Evolutionary conservation across 1,140 invertebrate genomes (phyloP).

Genomic region (Caenorhabditis elegans): WBcel235 BX284606.5:16629501-16630000

Average conservation of each 20-base stretch:
- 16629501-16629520: too few relatives aligned
- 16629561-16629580: too few relatives aligned
- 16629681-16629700: neutral
- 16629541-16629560: too few relatives aligned
- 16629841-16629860: too few relatives aligned
- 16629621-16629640: constrained; percentile 14
- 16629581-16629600: too few relatives aligned
- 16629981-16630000: constrained; percentile 11
- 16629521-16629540: too few relatives aligned
- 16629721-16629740: constrained; percentile 3
- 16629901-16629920: neutral
- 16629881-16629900: constrained; percentile 8
- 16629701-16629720: neutral
- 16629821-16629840: too few relatives aligned
- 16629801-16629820: too few relatives aligned
- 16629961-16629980: constrained; percentile 13
- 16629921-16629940: neutral
- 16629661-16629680: constrained; percentile 32
- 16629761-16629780: constrained; percentile 28
- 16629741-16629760: constrained; percentile 6
- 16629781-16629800: constrained; percentile 24
- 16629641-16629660: neutral
- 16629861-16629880: too few relatives aligned
- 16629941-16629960: neutral
- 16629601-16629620: too few relatives aligned